Conservation (phyloP, 1,140 invertebrate genomes). For the Stegodyphus dumicola region DNA sequence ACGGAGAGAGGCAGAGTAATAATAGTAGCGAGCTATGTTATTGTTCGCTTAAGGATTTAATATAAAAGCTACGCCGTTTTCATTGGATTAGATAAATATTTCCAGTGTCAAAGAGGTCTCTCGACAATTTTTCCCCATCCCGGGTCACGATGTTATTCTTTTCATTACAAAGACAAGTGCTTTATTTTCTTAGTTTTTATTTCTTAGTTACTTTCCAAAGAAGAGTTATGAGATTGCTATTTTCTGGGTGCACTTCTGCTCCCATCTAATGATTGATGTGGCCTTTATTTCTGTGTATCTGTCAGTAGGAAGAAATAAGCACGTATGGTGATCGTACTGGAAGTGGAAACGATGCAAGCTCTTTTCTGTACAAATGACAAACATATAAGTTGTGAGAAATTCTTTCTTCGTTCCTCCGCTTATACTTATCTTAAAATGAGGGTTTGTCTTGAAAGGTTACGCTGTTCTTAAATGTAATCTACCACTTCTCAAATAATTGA, state of each 20-base stretch:
- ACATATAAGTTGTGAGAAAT: not conserved
- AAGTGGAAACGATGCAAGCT: too few relatives aligned
- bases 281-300: not conserved
- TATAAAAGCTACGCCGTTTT: constrained; percentile 45
- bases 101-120: constrained; percentile 24
- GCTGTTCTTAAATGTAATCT: too few relatives aligned
- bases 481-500: too few relatives aligned
- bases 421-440: too few relatives aligned
- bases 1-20: constrained; percentile 3
- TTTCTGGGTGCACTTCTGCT: not conserved
- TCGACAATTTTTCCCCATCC: constrained; percentile 2
- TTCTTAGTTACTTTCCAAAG: constrained; percentile 5
- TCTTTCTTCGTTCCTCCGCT: not conserved
- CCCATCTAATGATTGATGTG: constrained; percentile 4
- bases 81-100: constrained; percentile 60
- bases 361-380: not conserved
- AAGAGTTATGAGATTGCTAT: constrained; percentile 23
- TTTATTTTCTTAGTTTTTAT: constrained; percentile 19
- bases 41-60: constrained; percentile 54
- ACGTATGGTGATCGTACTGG: too few relatives aligned
- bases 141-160: constrained; percentile 29
- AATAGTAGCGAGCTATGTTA: constrained; percentile 32
- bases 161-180: constrained; percentile 18
- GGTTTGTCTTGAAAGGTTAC: too few relatives aligned
- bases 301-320: not conserved